These are phyloP conservation scores for Monodelphis domestica DNA, from an alignment of 2,797 vertebrate species.

Conservation along the genomic window DNA sequence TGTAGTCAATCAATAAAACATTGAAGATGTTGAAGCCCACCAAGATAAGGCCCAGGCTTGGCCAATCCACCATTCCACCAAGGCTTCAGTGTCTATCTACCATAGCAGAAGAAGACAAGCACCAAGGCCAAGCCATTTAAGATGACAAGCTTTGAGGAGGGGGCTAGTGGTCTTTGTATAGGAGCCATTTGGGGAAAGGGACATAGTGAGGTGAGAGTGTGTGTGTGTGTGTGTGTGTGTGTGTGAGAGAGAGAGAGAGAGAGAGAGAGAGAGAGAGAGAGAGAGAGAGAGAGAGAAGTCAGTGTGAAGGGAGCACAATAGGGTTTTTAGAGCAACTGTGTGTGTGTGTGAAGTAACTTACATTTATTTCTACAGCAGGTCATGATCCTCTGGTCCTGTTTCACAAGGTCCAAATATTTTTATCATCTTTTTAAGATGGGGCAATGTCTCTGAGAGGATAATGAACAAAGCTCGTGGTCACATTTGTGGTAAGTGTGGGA, in stretches of 20 bases:
- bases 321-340: background rate
- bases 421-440: background rate
- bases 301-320: background rate
- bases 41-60: constrained; percentile 89
- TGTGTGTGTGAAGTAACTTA: background rate
- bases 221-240: background rate
- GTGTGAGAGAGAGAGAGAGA: background rate
- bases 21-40: constrained; percentile 88
- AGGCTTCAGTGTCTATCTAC: constrained; percentile 88
- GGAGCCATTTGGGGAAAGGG: constrained; percentile 87
- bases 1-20: constrained; percentile 89
- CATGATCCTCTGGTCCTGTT: background rate
- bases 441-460: background rate
- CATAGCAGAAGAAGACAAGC: constrained; percentile 88
- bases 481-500: background rate
- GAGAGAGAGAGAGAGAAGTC: too few species aligned
- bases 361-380: background rate
- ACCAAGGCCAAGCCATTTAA: constrained; percentile 87
- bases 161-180: constrained; percentile 85
- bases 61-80: constrained; percentile 37
- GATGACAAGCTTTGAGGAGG: constrained; percentile 85
- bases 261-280: background rate
- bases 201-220: background rate
- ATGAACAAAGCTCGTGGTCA: background rate
- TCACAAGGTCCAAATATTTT: background rate